Base-by-base conservation (phyloP, 2,888 invertebrate genomes). In the Sepioteuthis lessoniana region DNA sequence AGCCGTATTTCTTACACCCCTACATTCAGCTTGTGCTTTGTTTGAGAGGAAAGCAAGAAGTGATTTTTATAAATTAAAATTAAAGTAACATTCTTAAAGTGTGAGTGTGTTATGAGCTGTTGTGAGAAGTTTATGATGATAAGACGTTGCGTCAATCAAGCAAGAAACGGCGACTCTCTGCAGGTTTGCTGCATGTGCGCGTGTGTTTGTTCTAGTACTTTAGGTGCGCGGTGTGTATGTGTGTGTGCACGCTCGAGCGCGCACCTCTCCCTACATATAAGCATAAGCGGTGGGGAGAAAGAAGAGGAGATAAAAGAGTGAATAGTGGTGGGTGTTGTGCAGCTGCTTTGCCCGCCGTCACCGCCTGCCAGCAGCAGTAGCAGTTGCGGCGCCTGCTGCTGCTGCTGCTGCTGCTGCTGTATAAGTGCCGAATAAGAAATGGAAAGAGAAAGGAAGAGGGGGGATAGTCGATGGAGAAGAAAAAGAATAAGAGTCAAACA, bases 311-410 rank as follows among this genome's bases (percentile, higher is more conserved):
- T 91, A 28, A 91, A 91, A 91, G 42, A 91, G 28, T 10, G 91
- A 31, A 91, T n/a, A n/a, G n/a, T 76, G 76, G 76, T 76, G 76
- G 76, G 31, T 31, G 42, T 91, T 91, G 91, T 91, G 91, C 91
- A 91, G 91, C 91, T n/a, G 91, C 91, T 91, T 46, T 91, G 91
- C 46, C 91, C 91, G 91, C 42, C 91, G 47, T 46, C 91, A 47
- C 91, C 91, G 91, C 91, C 91, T 91, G 91, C 46, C 42, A 91
- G 91, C 91, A 91, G 91, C 91, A 91, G 91, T 37, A 91, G 91
- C 91, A 91, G 42, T 42, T 42, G 42, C 42, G 42, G 38, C 91
- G 42, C 35, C 91, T 38, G 37, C 38, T 38, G 37, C 37, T 38
- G n/a, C 37, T 37, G 90, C 90, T 47, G 50, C 55, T 76, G 76